These are phyloP conservation scores for Leucosticte australis DNA, from an alignment of 2,113 vertebrate genomes.

Conservation along the genomic window DNA sequence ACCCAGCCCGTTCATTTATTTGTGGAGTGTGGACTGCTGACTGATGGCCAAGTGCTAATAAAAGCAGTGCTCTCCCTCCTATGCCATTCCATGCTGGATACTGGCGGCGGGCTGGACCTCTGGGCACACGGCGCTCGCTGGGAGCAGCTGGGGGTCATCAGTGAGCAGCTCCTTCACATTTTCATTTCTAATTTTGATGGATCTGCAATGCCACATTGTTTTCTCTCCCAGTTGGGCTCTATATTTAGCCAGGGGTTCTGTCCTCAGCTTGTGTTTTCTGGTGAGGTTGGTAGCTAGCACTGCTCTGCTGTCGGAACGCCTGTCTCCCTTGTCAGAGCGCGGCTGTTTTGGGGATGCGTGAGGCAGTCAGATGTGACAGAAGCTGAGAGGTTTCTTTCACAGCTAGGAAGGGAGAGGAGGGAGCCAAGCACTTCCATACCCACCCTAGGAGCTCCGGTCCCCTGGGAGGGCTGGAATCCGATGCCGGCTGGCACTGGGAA, in stretches of 20 bases:
- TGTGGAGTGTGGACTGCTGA: conserved; percentile 11
- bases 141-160: neutral
- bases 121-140: fast-evolving
- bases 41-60: neutral
- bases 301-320: conserved; percentile 13
- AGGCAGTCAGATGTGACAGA: conserved; percentile 66
- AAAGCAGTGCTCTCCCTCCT: neutral
- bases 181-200: conserved; percentile 10
- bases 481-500: neutral
- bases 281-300: neutral
- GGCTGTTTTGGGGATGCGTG: conserved; percentile 66
- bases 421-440: conserved; percentile 51
- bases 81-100: neutral
- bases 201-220: neutral
- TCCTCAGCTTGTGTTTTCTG: neutral
- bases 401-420: conserved; percentile 35
- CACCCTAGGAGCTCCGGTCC: conserved; percentile 29
- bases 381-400: conserved; percentile 52
- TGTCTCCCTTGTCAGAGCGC: conserved; percentile 27
- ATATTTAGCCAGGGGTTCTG: conserved; percentile 29
- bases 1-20: conserved; percentile 26
- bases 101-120: neutral
- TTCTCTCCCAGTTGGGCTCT: neutral
- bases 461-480: conserved; percentile 14
- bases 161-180: neutral